Evolutionary conservation across 2,888 invertebrate species (phyloP).

Genomic region (Polymixis flavicincta): DNA sequence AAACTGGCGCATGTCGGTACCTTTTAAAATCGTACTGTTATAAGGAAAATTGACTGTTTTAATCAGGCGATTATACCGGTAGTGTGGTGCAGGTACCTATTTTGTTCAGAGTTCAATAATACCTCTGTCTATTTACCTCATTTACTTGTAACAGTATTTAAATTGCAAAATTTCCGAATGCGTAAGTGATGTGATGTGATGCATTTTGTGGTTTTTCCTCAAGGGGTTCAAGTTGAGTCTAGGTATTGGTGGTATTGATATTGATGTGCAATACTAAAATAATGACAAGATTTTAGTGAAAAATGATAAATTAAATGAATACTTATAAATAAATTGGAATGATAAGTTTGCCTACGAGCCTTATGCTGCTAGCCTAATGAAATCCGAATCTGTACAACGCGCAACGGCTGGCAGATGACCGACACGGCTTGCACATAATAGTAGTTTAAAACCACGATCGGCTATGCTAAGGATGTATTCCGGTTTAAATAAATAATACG

Average conservation of each 20-base stretch:
- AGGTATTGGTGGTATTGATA: not conserved
- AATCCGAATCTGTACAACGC: not conserved
- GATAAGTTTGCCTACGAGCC: not conserved
- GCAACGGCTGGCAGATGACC: not conserved
- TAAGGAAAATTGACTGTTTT: not conserved
- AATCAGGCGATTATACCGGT: not conserved
- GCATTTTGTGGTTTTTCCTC: not conserved
- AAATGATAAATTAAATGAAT: not conserved
- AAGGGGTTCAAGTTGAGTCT: not conserved
- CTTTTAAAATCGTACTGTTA: not conserved
- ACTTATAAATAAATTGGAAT: not conserved
- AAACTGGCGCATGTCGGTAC: too few relatives aligned
- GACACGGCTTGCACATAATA: not conserved
- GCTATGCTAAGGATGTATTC: too few relatives aligned
- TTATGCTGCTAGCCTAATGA: too few relatives aligned
- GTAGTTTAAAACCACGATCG: not conserved
- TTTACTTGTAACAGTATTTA: not conserved
- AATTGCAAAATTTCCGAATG: slow-evolving; percentile 5
- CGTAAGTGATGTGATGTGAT: slow-evolving; percentile 2
- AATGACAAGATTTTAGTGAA: not conserved
- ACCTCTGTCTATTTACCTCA: not conserved
- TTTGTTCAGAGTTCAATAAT: not conserved
- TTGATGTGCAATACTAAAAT: not conserved
- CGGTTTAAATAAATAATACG: too few relatives aligned
- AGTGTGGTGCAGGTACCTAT: not conserved